Conservation (phyloP, 2,797 vertebrate species). For the Neosilurus mollespiculum region DNA sequence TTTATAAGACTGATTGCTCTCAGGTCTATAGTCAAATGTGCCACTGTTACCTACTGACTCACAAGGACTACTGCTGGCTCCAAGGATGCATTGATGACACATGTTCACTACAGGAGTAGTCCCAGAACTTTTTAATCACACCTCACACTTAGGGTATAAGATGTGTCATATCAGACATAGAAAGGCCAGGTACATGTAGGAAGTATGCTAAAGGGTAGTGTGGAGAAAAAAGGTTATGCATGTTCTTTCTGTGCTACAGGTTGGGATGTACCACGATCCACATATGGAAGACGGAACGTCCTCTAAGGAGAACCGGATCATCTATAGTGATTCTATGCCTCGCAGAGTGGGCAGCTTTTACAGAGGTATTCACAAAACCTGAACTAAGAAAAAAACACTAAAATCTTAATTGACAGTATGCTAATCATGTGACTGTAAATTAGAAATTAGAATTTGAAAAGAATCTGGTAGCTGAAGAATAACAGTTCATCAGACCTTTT, state of each 20-base stretch:
- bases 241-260: conserved; percentile 66
- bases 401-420: not conserved
- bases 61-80: no score
- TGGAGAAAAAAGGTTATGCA: no score
- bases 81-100: no score
- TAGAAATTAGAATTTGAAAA: not conserved
- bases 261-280: conserved; percentile 89
- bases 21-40: no score
- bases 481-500: not conserved
- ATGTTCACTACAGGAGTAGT: no score
- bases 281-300: conserved; percentile 88
- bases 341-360: conserved; percentile 98
- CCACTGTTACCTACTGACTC: no score
- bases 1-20: no score
- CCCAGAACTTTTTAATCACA: no score
- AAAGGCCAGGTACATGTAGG: not conserved
- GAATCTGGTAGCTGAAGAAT: not conserved
- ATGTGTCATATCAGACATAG: not conserved
- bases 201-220: not conserved
- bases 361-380: conserved; percentile 76
- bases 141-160: not conserved
- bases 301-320: conserved; percentile 94
- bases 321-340: conserved; percentile 96
- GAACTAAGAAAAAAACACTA: not conserved
- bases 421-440: not conserved